Base-by-base conservation (phyloP, 1,140 invertebrate genomes). In the Anoplolepis gracilipes region DNA sequence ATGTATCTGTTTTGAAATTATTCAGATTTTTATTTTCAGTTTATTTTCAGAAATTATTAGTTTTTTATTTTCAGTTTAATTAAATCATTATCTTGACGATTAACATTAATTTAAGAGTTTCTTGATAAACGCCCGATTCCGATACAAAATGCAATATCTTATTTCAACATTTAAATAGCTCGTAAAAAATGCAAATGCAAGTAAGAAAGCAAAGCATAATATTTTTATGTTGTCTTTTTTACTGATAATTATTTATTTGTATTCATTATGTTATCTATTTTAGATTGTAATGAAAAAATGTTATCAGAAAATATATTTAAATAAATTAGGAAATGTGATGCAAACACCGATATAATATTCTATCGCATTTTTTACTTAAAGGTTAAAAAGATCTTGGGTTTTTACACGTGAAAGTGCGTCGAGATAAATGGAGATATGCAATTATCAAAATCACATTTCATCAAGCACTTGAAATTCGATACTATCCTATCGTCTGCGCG, bases 371-470 rank as follows among this genome's bases (percentile, higher is more conserved):
- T 55, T 10, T 64, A 65, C 11, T 2, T 13, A 53, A 33, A n/a
- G 10, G 11, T 28, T 33, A n/a, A 67, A 61, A 67, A 57, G 1
- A 49, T 8, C n/a, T 1, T 46, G 28, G 25, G 25, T 64, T 3
- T 62, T 77, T 77, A 25, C 39, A 61, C 11, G 25, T 33, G 8
- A 57, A 61, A 22, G 10, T 11, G 30, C 69, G 70, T 36, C 10
- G 30, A 77, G 53, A 61, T 33, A 78, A 46, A 77, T 49, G 42
- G 75, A 7, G 7, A 36, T 36, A 28, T 19, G 53, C 84, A 88
- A 88, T 88, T 88, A 85, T 57, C 69, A 62, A 81, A 88, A 89
- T 89, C 70, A 57, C 77, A 67, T 55, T 77, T 64, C 36, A 36
- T 36, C 57, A 19, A n/a, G 59, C 25, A 33, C 39, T 65, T 25